A percentile compares a stretch with the other conserved stretches of the same genome.
These are phyloP conservation scores for Labeo rohita DNA, from an alignment of 2,113 vertebrate species.

Conservation along the genomic window DNA sequence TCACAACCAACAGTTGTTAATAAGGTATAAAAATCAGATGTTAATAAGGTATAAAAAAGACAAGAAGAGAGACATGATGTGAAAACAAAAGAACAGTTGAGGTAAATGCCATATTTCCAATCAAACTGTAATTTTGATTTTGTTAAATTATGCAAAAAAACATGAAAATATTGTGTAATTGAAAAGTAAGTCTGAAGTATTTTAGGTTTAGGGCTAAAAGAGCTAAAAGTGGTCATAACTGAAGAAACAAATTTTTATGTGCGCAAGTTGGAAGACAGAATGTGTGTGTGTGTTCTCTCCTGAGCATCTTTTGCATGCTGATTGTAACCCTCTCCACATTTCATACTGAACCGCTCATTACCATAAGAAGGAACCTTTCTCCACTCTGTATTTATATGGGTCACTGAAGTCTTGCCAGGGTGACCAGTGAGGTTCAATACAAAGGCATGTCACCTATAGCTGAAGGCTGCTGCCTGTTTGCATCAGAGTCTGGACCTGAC, in stretches of 20 bases:
- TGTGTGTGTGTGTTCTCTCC: background rate
- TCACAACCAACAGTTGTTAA: background rate
- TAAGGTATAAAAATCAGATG: too few relatives aligned
- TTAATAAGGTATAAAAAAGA: too few relatives aligned
- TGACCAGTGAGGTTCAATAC: conserved; percentile 44
- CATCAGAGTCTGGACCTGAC: conserved; percentile 22
- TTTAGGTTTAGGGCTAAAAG: background rate
- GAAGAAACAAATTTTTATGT: background rate
- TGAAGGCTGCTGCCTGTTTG: conserved; percentile 37
- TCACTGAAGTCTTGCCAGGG: conserved; percentile 52
- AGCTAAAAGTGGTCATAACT: background rate
- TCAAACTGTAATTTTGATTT: background rate
- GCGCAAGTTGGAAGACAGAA: background rate
- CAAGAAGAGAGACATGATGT: background rate
- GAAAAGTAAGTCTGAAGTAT: background rate
- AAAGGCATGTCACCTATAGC: conserved; percentile 39
- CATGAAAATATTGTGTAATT: background rate
- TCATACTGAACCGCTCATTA: conserved; percentile 49
- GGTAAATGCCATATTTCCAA: background rate
- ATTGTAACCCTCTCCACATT: conserved; percentile 15
- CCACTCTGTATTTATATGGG: conserved; percentile 50
- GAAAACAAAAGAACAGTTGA: background rate
- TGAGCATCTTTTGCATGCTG: conserved; percentile 25
- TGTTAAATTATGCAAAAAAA: background rate
- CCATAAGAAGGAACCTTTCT: conserved; percentile 51